phyloP scores from a whole-genome alignment of 2,888 invertebrate genomes.

The Zele albiditarsus region DNA sequence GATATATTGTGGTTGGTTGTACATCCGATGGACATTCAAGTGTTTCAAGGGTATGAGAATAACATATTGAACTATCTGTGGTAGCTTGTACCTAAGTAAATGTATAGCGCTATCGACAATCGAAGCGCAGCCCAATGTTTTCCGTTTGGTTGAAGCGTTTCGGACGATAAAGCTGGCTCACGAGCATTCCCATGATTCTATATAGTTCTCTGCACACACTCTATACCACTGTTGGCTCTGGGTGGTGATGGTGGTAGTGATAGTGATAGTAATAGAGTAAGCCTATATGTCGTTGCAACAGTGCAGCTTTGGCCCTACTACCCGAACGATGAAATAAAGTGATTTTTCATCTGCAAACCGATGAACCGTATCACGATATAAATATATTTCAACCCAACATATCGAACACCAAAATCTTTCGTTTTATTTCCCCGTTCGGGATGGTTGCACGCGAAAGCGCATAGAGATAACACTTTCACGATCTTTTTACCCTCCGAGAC shows the following conservation, averaged over 20 bases:
- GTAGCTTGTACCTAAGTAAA: background rate
- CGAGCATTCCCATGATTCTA: slow-evolving; percentile 38
- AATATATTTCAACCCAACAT: slow-evolving; percentile 52
- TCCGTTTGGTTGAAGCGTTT: slow-evolving; percentile 56
- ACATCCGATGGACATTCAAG: slow-evolving; percentile 18
- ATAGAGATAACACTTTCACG: slow-evolving; percentile 36
- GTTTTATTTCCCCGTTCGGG: slow-evolving; percentile 35
- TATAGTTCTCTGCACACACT: slow-evolving; percentile 16
- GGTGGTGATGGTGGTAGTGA: background rate
- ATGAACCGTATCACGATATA: slow-evolving; percentile 54
- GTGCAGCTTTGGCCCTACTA: background rate
- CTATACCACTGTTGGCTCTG: slow-evolving; percentile 17
- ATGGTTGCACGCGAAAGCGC: background rate
- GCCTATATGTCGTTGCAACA: slow-evolving; percentile 7
- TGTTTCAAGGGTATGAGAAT: slow-evolving; percentile 27
- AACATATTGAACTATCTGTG: slow-evolving; percentile 4
- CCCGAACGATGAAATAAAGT: slow-evolving; percentile 48
- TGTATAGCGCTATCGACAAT: slow-evolving; percentile 36
- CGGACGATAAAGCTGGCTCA: slow-evolving; percentile 53
- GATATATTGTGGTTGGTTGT: slow-evolving; percentile 10
- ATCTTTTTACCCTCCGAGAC: slow-evolving; percentile 17
- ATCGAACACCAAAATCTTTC: slow-evolving; percentile 47
- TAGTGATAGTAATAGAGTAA: background rate
- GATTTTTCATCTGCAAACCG: slow-evolving; percentile 57
- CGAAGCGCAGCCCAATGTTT: slow-evolving; percentile 52